These are phyloP conservation scores for Tipula unca DNA, from an alignment of 2,888 invertebrate genomes.

Conservation along the genomic window DNA sequence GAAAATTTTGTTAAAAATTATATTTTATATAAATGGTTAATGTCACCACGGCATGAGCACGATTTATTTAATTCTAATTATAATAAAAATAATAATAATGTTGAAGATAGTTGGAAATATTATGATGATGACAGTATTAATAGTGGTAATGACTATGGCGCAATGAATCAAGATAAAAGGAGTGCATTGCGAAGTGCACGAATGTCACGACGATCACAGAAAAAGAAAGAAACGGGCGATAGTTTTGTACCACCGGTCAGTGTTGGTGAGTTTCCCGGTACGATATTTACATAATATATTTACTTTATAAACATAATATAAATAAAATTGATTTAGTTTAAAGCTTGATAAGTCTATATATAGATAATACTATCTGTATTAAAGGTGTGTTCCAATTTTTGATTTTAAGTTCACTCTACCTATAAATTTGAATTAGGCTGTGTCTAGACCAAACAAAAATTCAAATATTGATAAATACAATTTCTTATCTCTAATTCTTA, in stretches of 20 bases:
- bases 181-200: conserved; percentile 24
- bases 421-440: too few relatives aligned
- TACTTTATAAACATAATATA: neutral
- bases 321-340: too few relatives aligned
- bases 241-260: conserved; percentile 36
- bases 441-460: too few relatives aligned
- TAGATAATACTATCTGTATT: too few relatives aligned
- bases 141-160: neutral
- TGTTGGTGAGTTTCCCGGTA: conserved; percentile 35
- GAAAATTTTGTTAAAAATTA: neutral
- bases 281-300: conserved; percentile 23
- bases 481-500: too few relatives aligned
- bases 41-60: neutral
- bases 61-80: neutral
- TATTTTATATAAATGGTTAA: neutral
- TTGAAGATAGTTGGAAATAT: neutral
- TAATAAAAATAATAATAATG: neutral
- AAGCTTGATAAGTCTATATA: too few relatives aligned
- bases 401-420: too few relatives aligned
- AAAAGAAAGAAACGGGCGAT: neutral
- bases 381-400: too few relatives aligned
- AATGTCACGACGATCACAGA: conserved; percentile 20
- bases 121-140: neutral
- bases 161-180: conserved; percentile 25
- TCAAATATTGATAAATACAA: too few relatives aligned